Base-by-base conservation (phyloP, 92 coral and sea anemone genomes). In the Umimayanthus chanpuru region DNA sequence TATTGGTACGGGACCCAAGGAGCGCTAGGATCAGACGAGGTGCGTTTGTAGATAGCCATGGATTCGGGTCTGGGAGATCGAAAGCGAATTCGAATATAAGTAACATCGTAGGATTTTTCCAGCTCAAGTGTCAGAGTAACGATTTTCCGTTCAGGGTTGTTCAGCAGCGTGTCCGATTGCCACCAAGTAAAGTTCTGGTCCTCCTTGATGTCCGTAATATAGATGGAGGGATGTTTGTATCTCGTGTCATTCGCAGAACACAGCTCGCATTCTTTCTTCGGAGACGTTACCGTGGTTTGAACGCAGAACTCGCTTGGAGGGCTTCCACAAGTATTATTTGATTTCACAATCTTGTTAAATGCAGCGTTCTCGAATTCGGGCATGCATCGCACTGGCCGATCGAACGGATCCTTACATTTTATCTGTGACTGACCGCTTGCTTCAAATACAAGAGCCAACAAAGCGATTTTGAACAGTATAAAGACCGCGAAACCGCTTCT, bases 351-450 rank as follows among this genome's bases (percentile, higher is more conserved):
- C 80, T 94, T 96, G 25, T 76, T 82, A 76, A 92, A 95, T 44
- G 98, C 99, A 30, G 99, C 99, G 81, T 97, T 97, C 28, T 92
- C 98, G 76, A 97, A 97, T 67, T 93, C 94, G 5, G 99, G 99
- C 92, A 97, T 96, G 81, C 99, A 97, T 44, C 99, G 89, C 53
- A 77, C 88, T 28, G 96, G 93, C 28, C 79, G 89, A 49, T 89
- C 91, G 80, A 81, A 80, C 53, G 88, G 87, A 50, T 85, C 84
- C 47, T 91, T 92, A 76, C 98, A 94, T 87, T 90, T 87, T 78
- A 65, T 87, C 30, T 92, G 92, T 43, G 91, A 65, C 56, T 88
- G 93, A 16, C 81, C 79, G 49, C 85, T 85, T 79, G 66, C 87
- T 68, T 70, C 36, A 30, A 68, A 28, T 47, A 83, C 87, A 71